Conservation (phyloP, 1,140 invertebrate genomes). For the Asobara japonica region DNA sequence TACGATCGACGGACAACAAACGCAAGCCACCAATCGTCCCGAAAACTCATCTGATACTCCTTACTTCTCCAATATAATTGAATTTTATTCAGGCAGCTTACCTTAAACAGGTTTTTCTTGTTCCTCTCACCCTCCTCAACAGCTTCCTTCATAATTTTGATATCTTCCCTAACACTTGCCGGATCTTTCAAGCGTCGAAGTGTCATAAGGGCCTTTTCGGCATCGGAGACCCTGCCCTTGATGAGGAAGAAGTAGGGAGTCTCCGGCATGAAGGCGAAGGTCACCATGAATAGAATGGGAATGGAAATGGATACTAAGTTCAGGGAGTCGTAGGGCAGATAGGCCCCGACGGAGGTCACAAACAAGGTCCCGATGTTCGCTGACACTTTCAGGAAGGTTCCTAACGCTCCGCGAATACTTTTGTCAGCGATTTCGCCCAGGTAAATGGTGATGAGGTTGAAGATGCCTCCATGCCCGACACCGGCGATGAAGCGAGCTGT, state of each 20-base stretch:
- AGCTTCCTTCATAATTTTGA: slow-evolving; percentile 70
- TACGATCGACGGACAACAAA: no score
- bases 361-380: slow-evolving; percentile 69
- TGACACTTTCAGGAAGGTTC: slow-evolving; percentile 64
- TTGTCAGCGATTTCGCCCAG: slow-evolving; percentile 69
- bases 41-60: no score
- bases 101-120: slow-evolving; percentile 67
- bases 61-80: no score
- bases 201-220: slow-evolving; percentile 69
- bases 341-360: slow-evolving; percentile 66
- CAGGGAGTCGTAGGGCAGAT: slow-evolving; percentile 62
- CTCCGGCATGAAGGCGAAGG: slow-evolving; percentile 78
- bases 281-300: slow-evolving; percentile 70
- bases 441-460: slow-evolving; percentile 67
- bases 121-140: slow-evolving; percentile 68
- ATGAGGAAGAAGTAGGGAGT: slow-evolving; percentile 79
- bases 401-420: slow-evolving; percentile 66
- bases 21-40: no score
- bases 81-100: no score
- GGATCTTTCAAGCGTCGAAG: slow-evolving; percentile 68
- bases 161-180: slow-evolving; percentile 70
- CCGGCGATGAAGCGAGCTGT: slow-evolving; percentile 58
- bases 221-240: slow-evolving; percentile 68
- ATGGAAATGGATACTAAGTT: slow-evolving; percentile 65
- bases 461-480: slow-evolving; percentile 66